phyloP scores from a whole-genome alignment of 2,888 invertebrate species.

The Drosophila mayaguana region DNA sequence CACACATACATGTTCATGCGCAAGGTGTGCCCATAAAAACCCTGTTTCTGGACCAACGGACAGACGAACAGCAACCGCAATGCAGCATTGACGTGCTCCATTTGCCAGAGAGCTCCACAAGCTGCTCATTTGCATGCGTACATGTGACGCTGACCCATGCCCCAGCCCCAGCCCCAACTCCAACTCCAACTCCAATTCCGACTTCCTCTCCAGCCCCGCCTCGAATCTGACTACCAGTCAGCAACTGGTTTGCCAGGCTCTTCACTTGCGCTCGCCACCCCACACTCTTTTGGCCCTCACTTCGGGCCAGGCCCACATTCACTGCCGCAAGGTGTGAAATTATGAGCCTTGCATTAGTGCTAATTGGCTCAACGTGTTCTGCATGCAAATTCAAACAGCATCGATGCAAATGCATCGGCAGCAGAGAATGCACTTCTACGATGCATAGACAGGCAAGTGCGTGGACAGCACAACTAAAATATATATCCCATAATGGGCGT shows the following conservation, averaged over 20 bases:
- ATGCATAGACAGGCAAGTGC: not conserved
- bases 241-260: conserved; percentile 54
- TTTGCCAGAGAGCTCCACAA: conserved; percentile 55
- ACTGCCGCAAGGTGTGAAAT: conserved; percentile 68
- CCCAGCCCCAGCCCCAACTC: not conserved
- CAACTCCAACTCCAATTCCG: not conserved
- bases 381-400: conserved; percentile 45
- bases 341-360: conserved; percentile 70
- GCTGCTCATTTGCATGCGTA: conserved; percentile 64
- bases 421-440: conserved; percentile 1
- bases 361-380: conserved; percentile 59
- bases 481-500: not conserved
- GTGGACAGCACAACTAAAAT: not conserved
- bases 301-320: conserved; percentile 25
- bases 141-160: conserved; percentile 10
- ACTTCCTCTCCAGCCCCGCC: not conserved
- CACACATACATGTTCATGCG: not conserved
- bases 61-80: conserved; percentile 37
- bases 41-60: conserved; percentile 37
- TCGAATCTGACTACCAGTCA: conserved; percentile 2
- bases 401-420: conserved; percentile 34
- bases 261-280: conserved; percentile 32
- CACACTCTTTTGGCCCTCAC: conserved; percentile 15
- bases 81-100: conserved; percentile 69
- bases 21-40: conserved; percentile 44